Conservation (phyloP, 2,113 vertebrate species). For the Pionites leucogaster region DNA sequence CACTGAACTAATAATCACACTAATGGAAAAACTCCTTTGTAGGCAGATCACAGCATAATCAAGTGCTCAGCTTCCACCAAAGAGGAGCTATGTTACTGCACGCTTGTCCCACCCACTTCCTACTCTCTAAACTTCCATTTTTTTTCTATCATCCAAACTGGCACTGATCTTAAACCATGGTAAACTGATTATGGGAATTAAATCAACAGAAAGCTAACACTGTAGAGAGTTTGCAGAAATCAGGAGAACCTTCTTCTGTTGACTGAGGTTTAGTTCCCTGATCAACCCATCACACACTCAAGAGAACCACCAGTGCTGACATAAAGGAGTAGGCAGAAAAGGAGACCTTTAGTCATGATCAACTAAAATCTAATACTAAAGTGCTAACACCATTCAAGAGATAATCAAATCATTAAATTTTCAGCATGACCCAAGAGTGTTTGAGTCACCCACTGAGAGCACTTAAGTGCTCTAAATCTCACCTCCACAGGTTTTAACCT, state of each 20-base stretch:
- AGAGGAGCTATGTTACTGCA: neutral
- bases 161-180: neutral
- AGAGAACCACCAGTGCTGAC: neutral
- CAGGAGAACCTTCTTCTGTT: neutral
- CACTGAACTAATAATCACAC: neutral
- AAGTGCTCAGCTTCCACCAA: neutral
- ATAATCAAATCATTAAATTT: neutral
- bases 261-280: neutral
- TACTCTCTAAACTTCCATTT: neutral
- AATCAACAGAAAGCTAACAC: neutral
- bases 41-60: neutral
- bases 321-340: neutral
- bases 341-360: neutral
- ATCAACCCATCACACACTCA: neutral
- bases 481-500: neutral
- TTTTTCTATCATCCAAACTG: neutral
- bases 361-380: neutral
- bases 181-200: neutral
- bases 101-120: neutral
- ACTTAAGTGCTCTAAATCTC: neutral
- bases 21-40: neutral
- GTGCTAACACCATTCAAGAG: neutral
- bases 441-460: neutral
- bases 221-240: neutral
- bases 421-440: neutral